Evolutionary conservation across 2,113 vertebrate species (phyloP).

Genomic region (Etia nguti): DNA sequence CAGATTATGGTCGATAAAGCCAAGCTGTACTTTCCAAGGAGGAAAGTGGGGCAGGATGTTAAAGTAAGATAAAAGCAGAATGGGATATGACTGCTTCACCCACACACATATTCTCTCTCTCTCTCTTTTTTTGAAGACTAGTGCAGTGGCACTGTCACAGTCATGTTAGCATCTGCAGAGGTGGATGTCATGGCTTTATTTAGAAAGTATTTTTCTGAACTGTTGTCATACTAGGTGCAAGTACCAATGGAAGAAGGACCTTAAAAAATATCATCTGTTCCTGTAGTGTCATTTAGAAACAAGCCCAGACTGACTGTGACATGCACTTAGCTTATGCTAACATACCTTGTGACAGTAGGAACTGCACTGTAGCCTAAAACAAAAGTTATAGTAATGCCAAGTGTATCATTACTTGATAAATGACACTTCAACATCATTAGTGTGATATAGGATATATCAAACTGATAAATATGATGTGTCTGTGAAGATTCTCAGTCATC

Average conservation of each 20-base stretch:
- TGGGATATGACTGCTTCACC: background rate
- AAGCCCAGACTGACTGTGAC: background rate
- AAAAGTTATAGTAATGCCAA: background rate
- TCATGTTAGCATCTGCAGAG: background rate
- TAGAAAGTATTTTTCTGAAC: background rate
- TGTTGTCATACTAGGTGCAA: background rate
- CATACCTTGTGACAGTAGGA: background rate
- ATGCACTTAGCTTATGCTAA: background rate
- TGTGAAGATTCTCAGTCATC: background rate
- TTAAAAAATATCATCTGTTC: background rate
- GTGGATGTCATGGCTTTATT: background rate
- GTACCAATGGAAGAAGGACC: background rate
- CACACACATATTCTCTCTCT: background rate
- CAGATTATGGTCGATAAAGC: constrained; percentile 16
- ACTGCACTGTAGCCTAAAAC: background rate
- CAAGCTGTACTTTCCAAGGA: background rate
- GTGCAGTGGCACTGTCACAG: background rate
- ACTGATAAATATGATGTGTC: background rate
- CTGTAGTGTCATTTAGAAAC: background rate
- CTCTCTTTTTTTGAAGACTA: background rate
- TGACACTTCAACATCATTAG: background rate
- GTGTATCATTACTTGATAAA: background rate
- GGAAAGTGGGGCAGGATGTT: constrained; percentile 36
- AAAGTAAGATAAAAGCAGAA: background rate
- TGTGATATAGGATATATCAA: background rate